Percentiles rank a stretch among this genome's conserved stretches.
Evolutionary conservation across 2,888 invertebrate species (phyloP).

Genomic region (Acanthoscelides obtectus): DNA sequence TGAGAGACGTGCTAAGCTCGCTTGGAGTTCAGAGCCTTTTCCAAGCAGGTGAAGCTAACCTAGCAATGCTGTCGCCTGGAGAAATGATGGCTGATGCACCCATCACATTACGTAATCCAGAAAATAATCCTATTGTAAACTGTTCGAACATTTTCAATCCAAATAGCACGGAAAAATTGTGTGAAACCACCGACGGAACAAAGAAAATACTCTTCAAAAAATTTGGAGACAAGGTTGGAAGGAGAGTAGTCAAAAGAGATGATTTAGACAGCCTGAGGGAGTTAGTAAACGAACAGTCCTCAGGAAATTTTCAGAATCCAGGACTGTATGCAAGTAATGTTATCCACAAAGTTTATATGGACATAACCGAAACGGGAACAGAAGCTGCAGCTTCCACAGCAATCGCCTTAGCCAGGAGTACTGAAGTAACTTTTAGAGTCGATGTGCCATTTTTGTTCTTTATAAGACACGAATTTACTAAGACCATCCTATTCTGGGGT

Average conservation of each 20-base stretch:
- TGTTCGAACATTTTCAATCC: slow-evolving; percentile 35
- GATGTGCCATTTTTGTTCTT: slow-evolving; percentile 72
- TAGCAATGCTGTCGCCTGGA: slow-evolving; percentile 60
- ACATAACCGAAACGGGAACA: slow-evolving; percentile 64
- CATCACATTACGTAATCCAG: neutral
- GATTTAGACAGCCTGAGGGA: slow-evolving; percentile 36
- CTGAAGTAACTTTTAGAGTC: slow-evolving; percentile 52
- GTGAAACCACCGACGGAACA: slow-evolving; percentile 22
- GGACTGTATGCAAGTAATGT: slow-evolving; percentile 60
- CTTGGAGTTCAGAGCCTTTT: slow-evolving; percentile 64
- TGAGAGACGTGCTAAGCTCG: slow-evolving; percentile 53
- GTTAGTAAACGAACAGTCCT: slow-evolving; percentile 35
- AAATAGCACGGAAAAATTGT: slow-evolving; percentile 28
- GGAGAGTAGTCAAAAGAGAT: slow-evolving; percentile 35
- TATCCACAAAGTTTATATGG: slow-evolving; percentile 62
- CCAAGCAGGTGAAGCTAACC: slow-evolving; percentile 56
- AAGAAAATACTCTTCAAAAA: slow-evolving; percentile 34
- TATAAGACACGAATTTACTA: slow-evolving; percentile 63
- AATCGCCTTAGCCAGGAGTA: slow-evolving; percentile 53
- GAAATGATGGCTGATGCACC: slow-evolving; percentile 12
- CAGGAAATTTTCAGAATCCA: slow-evolving; percentile 54
- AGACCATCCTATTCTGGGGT: slow-evolving; percentile 68
- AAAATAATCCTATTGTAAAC: slow-evolving; percentile 23
- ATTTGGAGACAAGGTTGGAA: slow-evolving; percentile 38
- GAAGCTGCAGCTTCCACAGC: slow-evolving; percentile 66